A percentile compares a stretch with the other conserved stretches of the same genome.
Evolutionary conservation across 2,113 vertebrate species (phyloP).

Genomic region (Cinclus mexicanus): DNA sequence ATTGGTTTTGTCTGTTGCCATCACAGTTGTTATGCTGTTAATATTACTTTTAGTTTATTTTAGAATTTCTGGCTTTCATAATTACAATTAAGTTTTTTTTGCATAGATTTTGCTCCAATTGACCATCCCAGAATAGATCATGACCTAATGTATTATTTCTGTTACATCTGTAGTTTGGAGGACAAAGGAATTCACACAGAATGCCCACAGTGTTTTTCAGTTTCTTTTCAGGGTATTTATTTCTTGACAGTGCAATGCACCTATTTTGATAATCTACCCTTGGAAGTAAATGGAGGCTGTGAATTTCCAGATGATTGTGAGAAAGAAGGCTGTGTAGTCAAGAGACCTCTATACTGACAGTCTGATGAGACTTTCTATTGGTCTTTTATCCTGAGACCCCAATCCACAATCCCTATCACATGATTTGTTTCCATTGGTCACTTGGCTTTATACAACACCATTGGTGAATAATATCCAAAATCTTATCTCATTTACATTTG

Average conservation of each 20-base stretch:
- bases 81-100: not conserved
- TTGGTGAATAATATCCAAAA: not conserved
- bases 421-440: not conserved
- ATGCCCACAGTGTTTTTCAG: not conserved
- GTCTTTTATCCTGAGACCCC: not conserved
- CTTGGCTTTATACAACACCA: not conserved
- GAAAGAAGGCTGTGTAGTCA: not conserved
- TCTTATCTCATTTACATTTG: not conserved
- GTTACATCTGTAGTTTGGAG: not conserved
- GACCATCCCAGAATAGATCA: not conserved
- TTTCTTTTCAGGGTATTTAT: not conserved
- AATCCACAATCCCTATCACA: not conserved
- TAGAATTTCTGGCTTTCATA: not conserved
- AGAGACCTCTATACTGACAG: not conserved
- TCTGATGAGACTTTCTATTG: not conserved
- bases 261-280: constrained; percentile 17
- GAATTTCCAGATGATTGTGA: constrained; percentile 17
- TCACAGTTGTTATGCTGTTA: not conserved
- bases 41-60: not conserved
- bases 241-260: not conserved
- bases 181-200: not conserved
- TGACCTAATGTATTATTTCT: not conserved
- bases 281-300: constrained; percentile 42
- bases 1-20: not conserved
- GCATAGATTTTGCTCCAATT: not conserved